Evolutionary conservation across 2,888 invertebrate genomes (phyloP).

Genomic region (Leptothorax acervorum): DNA sequence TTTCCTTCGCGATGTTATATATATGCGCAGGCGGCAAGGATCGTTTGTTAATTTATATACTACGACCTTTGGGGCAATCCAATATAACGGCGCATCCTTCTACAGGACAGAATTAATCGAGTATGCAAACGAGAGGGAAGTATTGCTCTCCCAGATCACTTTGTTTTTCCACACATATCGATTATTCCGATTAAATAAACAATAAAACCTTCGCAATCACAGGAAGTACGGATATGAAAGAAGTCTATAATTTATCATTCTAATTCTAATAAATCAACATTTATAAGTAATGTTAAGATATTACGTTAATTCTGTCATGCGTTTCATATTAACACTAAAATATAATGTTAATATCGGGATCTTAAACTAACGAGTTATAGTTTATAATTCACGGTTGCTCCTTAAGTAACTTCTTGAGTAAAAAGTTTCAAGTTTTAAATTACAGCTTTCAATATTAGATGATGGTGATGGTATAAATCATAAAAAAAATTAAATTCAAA

Average conservation of each 20-base stretch:
- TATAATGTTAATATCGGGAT: background rate
- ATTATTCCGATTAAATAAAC: slow-evolving; percentile 24
- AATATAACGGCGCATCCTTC: slow-evolving; percentile 50
- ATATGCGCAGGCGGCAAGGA: slow-evolving; percentile 25
- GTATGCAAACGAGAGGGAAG: slow-evolving; percentile 53
- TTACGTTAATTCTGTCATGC: background rate
- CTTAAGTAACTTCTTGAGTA: background rate
- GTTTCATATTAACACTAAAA: background rate
- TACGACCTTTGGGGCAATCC: slow-evolving; percentile 52
- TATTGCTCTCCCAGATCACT: slow-evolving; percentile 25
- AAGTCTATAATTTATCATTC: background rate
- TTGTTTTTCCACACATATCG: slow-evolving; percentile 29
- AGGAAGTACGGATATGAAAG: background rate
- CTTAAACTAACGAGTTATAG: background rate
- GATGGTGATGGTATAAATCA: background rate
- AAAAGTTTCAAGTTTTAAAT: background rate
- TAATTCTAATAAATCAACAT: slow-evolving; percentile 15
- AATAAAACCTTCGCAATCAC: slow-evolving; percentile 3
- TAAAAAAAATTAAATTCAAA: slow-evolving; percentile 6
- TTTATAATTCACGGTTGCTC: background rate
- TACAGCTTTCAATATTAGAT: background rate
- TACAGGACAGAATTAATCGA: slow-evolving; percentile 56
- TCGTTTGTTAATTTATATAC: slow-evolving; percentile 63
- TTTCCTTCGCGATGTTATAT: slow-evolving; percentile 37
- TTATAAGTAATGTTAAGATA: background rate